Conservation (phyloP, 2,888 invertebrate species). For the Acanthosepion pharaonis region DNA sequence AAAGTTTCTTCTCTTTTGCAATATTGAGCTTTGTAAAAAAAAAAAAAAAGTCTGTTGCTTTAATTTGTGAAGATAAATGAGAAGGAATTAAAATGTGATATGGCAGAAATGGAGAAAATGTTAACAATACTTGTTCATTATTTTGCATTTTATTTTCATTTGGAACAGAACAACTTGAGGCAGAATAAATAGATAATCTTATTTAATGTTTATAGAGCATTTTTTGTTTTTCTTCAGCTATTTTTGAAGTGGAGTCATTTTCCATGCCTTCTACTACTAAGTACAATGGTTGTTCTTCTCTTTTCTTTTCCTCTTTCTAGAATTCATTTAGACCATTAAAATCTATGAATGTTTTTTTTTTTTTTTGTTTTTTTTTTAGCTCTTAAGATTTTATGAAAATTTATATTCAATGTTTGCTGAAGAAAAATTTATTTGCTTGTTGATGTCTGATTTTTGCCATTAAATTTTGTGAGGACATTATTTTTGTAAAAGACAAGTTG, state of each 20-base stretch:
- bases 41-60: no score
- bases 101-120: no score
- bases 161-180: background rate
- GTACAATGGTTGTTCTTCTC: background rate
- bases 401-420: background rate
- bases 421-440: background rate
- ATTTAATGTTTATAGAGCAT: background rate
- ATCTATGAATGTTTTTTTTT: background rate
- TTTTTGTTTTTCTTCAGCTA: background rate
- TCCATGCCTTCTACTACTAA: background rate
- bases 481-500: no score
- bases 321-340: background rate
- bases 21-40: no score
- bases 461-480: no score
- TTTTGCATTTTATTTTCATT: background rate
- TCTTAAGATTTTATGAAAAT: background rate
- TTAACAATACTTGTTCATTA: no score
- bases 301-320: background rate
- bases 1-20: no score
- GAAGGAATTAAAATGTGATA: no score
- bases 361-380: background rate
- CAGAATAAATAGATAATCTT: background rate
- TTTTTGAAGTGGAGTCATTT: background rate
- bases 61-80: no score
- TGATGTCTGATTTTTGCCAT: background rate